These are phyloP conservation scores for Salpingus planirostris DNA, from an alignment of 2,888 invertebrate species.

Conservation along the genomic window DNA sequence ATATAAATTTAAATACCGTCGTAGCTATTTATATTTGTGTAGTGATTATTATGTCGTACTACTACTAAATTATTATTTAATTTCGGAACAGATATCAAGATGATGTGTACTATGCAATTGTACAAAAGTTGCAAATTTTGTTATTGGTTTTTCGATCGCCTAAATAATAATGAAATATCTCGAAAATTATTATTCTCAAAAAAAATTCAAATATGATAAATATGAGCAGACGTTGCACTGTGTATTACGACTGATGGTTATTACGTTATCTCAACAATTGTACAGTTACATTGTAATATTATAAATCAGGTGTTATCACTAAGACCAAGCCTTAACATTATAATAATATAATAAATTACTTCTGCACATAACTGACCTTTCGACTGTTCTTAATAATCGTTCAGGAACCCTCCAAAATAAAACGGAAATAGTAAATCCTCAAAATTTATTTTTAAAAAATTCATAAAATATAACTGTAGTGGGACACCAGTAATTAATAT, in stretches of 20 bases:
- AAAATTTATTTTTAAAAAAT: no score
- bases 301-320: constrained; percentile 43
- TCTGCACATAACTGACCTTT: constrained; percentile 35
- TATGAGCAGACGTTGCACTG: constrained; percentile 20
- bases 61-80: no score
- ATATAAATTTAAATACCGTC: constrained; percentile 11
- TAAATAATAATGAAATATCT: no score
- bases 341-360: constrained; percentile 42
- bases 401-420: no score
- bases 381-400: constrained; percentile 3
- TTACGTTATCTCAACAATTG: constrained; percentile 31
- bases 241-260: constrained; percentile 25
- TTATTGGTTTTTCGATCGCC: constrained; percentile 8
- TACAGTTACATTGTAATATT: constrained; percentile 39
- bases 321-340: constrained; percentile 46
- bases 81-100: constrained; percentile 25
- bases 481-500: no score
- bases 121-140: constrained; percentile 24
- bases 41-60: constrained; percentile 23
- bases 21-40: constrained; percentile 25
- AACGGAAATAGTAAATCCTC: no score
- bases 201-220: not conserved
- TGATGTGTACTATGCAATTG: constrained; percentile 30
- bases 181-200: no score
- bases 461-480: no score